Percentiles rank a stretch among this genome's conserved stretches.
Evolutionary conservation across 2,888 invertebrate species (phyloP).

Genomic region (Nysson spinosus): DNA sequence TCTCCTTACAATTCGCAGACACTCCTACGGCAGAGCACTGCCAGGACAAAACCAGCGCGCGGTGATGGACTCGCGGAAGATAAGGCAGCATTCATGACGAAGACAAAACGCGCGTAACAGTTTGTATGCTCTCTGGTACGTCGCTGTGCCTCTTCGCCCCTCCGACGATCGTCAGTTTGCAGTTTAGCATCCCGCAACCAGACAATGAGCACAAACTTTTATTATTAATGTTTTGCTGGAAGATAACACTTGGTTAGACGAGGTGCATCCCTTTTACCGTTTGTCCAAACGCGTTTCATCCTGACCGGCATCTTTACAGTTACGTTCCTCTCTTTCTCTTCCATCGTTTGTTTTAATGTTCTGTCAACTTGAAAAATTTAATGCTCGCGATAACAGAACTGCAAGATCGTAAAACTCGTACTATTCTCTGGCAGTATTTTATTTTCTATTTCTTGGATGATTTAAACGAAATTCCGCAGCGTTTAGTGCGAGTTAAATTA

Average conservation of each 20-base stretch:
- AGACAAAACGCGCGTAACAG: constrained; percentile 69
- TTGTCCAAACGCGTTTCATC: too few relatives aligned
- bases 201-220: constrained; percentile 70
- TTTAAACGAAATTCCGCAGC: too few relatives aligned
- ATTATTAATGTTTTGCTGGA: constrained; percentile 65
- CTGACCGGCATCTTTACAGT: constrained; percentile 16
- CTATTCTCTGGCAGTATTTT: not conserved
- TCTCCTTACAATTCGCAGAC: constrained; percentile 75
- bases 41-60: constrained; percentile 64
- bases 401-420: not conserved
- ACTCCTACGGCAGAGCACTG: constrained; percentile 60
- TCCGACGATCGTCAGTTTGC: constrained; percentile 44
- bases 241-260: constrained; percentile 53
- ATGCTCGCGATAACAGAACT: not conserved
- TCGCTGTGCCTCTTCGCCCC: constrained; percentile 19
- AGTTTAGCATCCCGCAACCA: constrained; percentile 54
- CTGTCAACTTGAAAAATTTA: not conserved
- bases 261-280: constrained; percentile 3
- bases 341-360: not conserved
- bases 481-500: too few relatives aligned
- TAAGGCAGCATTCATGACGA: constrained; percentile 71
- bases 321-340: not conserved
- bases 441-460: not conserved
- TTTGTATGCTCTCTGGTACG: constrained; percentile 32
- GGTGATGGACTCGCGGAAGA: constrained; percentile 70